Evolutionary conservation across 2,797 vertebrate species (phyloP), one percentile per base, ranked within the genome.

Genomic region (Acanthurus leucopareius): DNA sequence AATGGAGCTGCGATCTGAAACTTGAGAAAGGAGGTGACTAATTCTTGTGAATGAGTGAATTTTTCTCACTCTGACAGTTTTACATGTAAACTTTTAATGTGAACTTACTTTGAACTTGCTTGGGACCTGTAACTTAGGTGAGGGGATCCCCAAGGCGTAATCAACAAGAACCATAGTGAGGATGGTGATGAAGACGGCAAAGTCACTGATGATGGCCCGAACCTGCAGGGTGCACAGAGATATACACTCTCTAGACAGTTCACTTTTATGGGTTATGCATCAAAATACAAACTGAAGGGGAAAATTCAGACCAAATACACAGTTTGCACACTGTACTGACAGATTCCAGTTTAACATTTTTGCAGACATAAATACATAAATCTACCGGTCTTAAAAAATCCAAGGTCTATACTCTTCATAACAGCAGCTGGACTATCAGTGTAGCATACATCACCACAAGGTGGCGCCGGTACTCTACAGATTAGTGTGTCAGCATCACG

Each of bases 111-210:
- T 99, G 89, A 99, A 99, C 89, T 96, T 97, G 91, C 91, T 97
- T 77, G 98, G 98, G 86, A 99, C 98, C 87, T 99, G 97, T 35
- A 99, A 90, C 83, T 99, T 99, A 53, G 98, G 97, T 20, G 98
- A 99, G 2, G 97, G 98, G 80, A 99, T 96, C 40, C 98, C 98
- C 75, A 99, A 91, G 69, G 90, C 96, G 56, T 98, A 99, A 89
- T 99, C 98, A 61, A 97, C 90, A 4, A 97, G 64, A 82, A 99
- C 97, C 98, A 99, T 99, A 48, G 96, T 96, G 71, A 97, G 86
- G 91, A 99, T 99, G 75, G 98, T 99, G 91, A 99, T 96, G 95
- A 99, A 99, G 70, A 99, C 98, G 0, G 98, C 98, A 85, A 99
- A 99, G 89, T 99, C 98, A 73, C 98, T 99, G 94, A 99, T 97